Conservation (phyloP, 2,113 vertebrate genomes). For the Erpornis zantholeuca region DNA sequence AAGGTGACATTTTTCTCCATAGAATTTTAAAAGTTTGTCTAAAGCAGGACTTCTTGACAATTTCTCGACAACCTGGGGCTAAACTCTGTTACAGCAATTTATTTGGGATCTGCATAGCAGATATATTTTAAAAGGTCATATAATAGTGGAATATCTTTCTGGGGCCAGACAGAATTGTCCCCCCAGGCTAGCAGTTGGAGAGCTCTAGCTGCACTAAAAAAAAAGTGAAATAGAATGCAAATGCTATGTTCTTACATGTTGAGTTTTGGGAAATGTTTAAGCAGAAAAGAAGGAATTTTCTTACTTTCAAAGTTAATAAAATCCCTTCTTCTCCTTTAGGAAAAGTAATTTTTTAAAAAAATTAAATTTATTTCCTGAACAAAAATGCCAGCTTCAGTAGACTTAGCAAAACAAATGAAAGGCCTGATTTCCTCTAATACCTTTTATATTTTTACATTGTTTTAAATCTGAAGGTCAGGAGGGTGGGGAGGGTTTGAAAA, state of each 20-base stretch:
- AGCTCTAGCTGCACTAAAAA: slow-evolving; percentile 11
- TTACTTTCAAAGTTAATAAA: neutral
- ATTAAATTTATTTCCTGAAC: neutral
- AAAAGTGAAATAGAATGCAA: slow-evolving; percentile 14
- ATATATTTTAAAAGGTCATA: slow-evolving; percentile 65
- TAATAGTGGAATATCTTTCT: slow-evolving; percentile 54
- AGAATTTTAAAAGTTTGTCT: slow-evolving; percentile 29
- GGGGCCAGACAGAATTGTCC: slow-evolving; percentile 46
- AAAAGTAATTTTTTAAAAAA: neutral
- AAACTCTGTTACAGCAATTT: slow-evolving; percentile 50
- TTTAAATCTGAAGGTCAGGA: neutral
- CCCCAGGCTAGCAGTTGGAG: slow-evolving; percentile 49
- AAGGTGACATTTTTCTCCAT: slow-evolving; percentile 21
- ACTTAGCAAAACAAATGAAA: neutral
- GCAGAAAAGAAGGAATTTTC: slow-evolving; percentile 1
- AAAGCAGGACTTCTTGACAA: slow-evolving; percentile 40
- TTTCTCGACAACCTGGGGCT: slow-evolving; percentile 18
- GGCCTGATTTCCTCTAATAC: neutral
- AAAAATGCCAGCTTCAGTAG: neutral
- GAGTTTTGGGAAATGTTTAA: slow-evolving; percentile 25
- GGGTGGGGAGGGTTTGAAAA: neutral
- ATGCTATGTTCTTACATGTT: slow-evolving; percentile 17
- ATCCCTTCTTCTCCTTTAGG: neutral
- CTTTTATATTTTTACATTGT: neutral
- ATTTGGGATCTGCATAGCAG: slow-evolving; percentile 54